Evolutionary conservation across 2,797 vertebrate species (phyloP), one percentile per base, ranked within the genome.

Genomic region (Trachurus trachurus): DNA sequence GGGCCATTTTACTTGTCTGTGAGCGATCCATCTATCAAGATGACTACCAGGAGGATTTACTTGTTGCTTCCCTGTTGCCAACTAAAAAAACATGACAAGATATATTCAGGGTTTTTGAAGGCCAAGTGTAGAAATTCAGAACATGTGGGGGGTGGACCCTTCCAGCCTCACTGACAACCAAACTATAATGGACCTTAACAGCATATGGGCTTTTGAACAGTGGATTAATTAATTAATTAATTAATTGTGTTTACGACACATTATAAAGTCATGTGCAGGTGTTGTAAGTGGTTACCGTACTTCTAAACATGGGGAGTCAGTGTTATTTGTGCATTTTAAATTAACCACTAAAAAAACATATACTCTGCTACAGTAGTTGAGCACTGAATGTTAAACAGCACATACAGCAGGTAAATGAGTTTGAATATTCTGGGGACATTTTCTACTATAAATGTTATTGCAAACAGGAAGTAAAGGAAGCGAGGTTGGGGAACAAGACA

Each of bases 11-110:
- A 74, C 54, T 85, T 31, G 77, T 67, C 72, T 61, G 58, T 47
- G 22, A 78, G 58, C 47, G 78, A 83, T 82, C 37, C 61, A 70
- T 81, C 50, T 71, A 80, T 83, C 56, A 71, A 73, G 71, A 71
- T 56, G 61, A 77, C 80, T 83, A 80, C 16, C 22, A 44, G 62
- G 53, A 76, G 78, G 57, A 78, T 80, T 78, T 63, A 65, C 39
- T 66, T 22, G 31, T 26, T 39, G 65, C 47, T 54, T 67, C 57
- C 53, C 31, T 39, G 45, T 74, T 66, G 68, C 16, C 47, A 79
- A 64, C 21, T 49, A 50, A 78, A 74, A 66, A 16, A 26, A 70
- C 52, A 65, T 21, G 11, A 6, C n/a, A 40, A 47, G 70, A 75
- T 72, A 77, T 22, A 60, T 60, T 31, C 12, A 39, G 19, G 11